Percentiles rank a stretch among this genome's conserved stretches.
phyloP scores from a whole-genome alignment of 2,113 vertebrate species.

The Phoenicopterus ruber region DNA sequence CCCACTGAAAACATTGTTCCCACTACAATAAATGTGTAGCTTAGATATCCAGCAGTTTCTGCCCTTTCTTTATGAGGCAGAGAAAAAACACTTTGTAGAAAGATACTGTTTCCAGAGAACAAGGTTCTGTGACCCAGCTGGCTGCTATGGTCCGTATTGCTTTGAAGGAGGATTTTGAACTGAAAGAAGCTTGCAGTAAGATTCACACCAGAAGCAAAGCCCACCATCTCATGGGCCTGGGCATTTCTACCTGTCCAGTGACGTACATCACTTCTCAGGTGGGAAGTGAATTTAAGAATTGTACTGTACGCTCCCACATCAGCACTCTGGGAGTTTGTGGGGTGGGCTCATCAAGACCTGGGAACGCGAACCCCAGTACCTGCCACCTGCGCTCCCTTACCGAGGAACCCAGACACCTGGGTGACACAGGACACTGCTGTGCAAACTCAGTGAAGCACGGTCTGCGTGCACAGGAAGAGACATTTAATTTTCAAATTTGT shows the following conservation, averaged over 20 bases:
- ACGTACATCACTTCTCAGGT: background rate
- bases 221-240: background rate
- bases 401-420: background rate
- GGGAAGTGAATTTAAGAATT: background rate
- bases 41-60: background rate
- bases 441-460: background rate
- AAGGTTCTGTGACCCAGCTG: background rate
- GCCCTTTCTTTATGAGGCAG: background rate
- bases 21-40: background rate
- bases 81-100: background rate
- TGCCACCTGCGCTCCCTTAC: background rate
- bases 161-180: background rate
- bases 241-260: background rate
- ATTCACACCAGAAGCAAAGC: background rate
- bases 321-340: background rate
- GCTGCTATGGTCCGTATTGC: accelerated
- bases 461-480: accelerated
- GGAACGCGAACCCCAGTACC: background rate
- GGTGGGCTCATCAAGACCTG: background rate
- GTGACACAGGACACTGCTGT: background rate
- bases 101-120: background rate
- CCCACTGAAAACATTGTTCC: background rate
- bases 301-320: background rate
- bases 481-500: background rate
- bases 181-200: background rate